A percentile compares a stretch with the other conserved stretches of the same genome.
Conservation (phyloP, 2,797 vertebrate species). For the Merluccius polli region DNA sequence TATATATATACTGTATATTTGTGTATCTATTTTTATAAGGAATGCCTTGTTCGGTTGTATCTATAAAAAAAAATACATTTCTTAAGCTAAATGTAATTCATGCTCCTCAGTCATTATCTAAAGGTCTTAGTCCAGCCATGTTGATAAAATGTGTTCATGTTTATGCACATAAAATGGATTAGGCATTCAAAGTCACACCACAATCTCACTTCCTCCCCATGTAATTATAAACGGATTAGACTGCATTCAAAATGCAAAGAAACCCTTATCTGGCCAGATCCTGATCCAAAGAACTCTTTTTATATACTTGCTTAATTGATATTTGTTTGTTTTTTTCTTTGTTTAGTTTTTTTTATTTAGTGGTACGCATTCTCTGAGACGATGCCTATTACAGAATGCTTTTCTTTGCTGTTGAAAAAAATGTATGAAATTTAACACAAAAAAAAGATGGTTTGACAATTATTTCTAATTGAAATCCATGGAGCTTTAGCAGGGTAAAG, state of each 20-base stretch:
- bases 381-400: neutral
- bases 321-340: conserved; percentile 39
- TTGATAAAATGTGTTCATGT: conserved; percentile 70
- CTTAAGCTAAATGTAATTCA: neutral
- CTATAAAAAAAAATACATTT: neutral
- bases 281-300: conserved; percentile 51
- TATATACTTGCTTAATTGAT: conserved; percentile 52
- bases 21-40: neutral
- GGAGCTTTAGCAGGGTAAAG: conserved; percentile 66
- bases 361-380: neutral
- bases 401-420: neutral
- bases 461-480: conserved; percentile 58
- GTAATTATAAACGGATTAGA: conserved; percentile 78
- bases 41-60: neutral
- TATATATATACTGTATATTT: neutral
- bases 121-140: conserved; percentile 57
- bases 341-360: conserved; percentile 32
- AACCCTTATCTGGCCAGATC: conserved; percentile 59
- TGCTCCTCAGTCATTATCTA: conserved; percentile 69
- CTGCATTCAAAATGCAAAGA: conserved; percentile 68
- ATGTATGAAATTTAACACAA: neutral
- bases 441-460: conserved; percentile 29
- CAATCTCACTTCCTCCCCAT: conserved; percentile 62
- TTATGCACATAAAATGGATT: conserved; percentile 71
- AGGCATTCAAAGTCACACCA: conserved; percentile 63